Evolutionary conservation across 1,140 invertebrate genomes (phyloP), one percentile per base, ranked within the genome.

Genomic region (Battus philenor): DNA sequence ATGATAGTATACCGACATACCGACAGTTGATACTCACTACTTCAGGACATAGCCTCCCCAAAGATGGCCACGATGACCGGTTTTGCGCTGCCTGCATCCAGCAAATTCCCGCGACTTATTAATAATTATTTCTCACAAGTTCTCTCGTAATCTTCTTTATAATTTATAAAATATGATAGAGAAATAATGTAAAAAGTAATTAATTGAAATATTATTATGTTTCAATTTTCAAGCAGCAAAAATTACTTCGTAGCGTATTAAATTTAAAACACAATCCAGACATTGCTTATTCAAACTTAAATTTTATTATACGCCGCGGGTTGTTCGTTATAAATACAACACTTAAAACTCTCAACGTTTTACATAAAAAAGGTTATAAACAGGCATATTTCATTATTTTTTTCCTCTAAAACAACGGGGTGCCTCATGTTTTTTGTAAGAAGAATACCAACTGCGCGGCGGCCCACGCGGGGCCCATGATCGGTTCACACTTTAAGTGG

Each of bases 331-430:
- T 67, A 65, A 74, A 69, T 50, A 68, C 60, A 61, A 75, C 73
- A 73, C 67, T 80, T 68, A 70, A 74, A 72, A 74, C 61, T 66
- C 67, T 66, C 53, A 58, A 60, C 64, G 68, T 76, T 78, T 74
- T 64, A 72, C 68, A 80, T 77, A 80, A 77, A 80, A 80, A 79
- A 65, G 47, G 47, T 55, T 66, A 74, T 66, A 72, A 70, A 75
- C 58, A 72, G 59, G 62, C 71, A 73, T 80, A 80, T 79, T 80
- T 82, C 78, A 82, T 82, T 80, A 78, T 78, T 80, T 82, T 79
- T 82, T 76, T 44, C 68, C 64, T 67, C 61, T 78, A 70, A 81
- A 82, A 84, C 80, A 84, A 80, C 80, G 64, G 80, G 80, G 80
- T 68, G 74, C 61, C 77, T 59, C 55, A 54, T 66, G 70, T 68